Conservation (phyloP, 1,140 invertebrate species). For the Apis dorsata region DNA sequence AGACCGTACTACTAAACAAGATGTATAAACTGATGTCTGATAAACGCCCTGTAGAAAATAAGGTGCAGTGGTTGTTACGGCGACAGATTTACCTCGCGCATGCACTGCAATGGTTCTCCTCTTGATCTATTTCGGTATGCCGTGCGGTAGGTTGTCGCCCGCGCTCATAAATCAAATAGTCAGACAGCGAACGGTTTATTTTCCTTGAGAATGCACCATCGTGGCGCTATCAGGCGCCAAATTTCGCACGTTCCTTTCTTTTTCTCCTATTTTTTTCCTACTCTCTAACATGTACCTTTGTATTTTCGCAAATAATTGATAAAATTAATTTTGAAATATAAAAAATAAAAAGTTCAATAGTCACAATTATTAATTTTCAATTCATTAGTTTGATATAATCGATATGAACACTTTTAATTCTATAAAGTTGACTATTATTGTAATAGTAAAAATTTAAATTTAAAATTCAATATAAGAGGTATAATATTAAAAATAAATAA, state of each 20-base stretch:
- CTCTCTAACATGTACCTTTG: not conserved
- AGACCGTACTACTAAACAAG: constrained; percentile 21
- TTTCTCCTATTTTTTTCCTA: constrained; percentile 9
- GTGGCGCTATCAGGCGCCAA: constrained; percentile 45
- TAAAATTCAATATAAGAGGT: not conserved
- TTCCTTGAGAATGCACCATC: constrained; percentile 47
- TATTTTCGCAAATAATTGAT: not conserved
- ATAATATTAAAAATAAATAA: too few relatives aligned
- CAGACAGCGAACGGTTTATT: constrained; percentile 49
- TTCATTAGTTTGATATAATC: not conserved
- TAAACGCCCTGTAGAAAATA: constrained; percentile 32
- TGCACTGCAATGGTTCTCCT: constrained; percentile 50
- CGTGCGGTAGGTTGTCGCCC: constrained; percentile 69
- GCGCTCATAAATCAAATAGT: constrained; percentile 68
- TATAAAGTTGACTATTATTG: too few relatives aligned
- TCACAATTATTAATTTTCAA: not conserved
- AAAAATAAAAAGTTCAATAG: not conserved
- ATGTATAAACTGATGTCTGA: constrained; percentile 31
- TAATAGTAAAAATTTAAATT: too few relatives aligned
- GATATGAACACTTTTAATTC: not conserved
- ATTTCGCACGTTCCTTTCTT: constrained; percentile 44
- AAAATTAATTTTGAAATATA: not conserved
- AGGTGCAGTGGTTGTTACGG: constrained; percentile 48
- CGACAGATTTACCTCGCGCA: constrained; percentile 51
- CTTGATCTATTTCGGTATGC: constrained; percentile 65